Conservation (phyloP, 2,888 invertebrate genomes). For the Meghimatium bilineatum region DNA sequence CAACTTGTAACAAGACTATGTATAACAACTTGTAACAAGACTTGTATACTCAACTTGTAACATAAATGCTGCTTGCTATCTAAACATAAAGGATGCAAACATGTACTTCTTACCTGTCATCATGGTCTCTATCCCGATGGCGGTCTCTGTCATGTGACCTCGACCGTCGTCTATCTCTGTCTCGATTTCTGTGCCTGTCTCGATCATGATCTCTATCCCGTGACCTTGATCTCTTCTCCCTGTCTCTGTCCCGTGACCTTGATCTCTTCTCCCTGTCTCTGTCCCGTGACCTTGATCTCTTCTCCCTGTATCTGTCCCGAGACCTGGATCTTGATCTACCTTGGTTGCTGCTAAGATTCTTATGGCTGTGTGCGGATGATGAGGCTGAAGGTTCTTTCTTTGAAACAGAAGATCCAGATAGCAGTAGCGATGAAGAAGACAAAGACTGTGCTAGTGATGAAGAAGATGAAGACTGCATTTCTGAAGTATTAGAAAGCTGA, state of each 20-base stretch:
- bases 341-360: conserved; percentile 7
- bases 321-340: conserved; percentile 17
- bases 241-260: conserved; percentile 24
- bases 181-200: conserved; percentile 21
- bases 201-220: conserved; percentile 19
- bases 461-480: neutral
- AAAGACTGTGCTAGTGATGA: neutral
- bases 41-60: too few relatives aligned
- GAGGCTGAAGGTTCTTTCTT: neutral
- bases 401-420: neutral
- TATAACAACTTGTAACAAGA: too few relatives aligned
- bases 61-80: too few relatives aligned
- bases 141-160: conserved; percentile 8
- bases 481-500: neutral
- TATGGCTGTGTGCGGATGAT: conserved; percentile 3
- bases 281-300: conserved; percentile 23
- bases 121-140: conserved; percentile 12
- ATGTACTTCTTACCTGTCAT: conserved; percentile 12
- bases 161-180: conserved; percentile 18
- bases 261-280: conserved; percentile 25
- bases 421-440: too few relatives aligned
- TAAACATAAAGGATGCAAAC: too few relatives aligned
- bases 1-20: too few relatives aligned
- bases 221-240: conserved; percentile 24
- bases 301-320: conserved; percentile 29